Base-by-base conservation (phyloP, 2,888 invertebrate genomes). In the Ceratothoa steindachneri region DNA sequence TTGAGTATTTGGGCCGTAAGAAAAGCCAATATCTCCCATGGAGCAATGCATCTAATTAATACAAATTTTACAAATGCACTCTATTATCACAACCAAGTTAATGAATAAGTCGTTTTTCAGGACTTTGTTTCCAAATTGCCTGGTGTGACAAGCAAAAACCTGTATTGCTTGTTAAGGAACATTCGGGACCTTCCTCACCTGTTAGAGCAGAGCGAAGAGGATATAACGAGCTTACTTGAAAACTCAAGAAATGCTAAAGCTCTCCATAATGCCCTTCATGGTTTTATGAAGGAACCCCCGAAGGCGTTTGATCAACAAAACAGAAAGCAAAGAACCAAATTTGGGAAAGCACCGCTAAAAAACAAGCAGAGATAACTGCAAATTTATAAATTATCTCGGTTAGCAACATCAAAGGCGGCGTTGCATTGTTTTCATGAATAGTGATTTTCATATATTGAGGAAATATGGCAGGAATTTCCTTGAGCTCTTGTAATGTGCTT, bases 111-210 rank as follows among this genome's bases (percentile, higher is more conserved):
- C 73, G 64, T 75, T 72, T 81, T 80, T 78, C 90, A 92, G 84
- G 85, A 85, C 79, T 77, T 76, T 51, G 53, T 80, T 22, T 69
- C 77, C n/a, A 79, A 80, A 71, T 68, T 81, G 15, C 80, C 80
- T 5, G 81, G 81, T 7, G 88, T 97, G 3, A 91, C 90, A 79
- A 90, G 93, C 0, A 94, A 93, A 84, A 97, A 97, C 85, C 88
- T 95, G 3, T 87, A 89, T 71, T 83, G 86, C 15, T 85, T 97
- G 72, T 87, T 97, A 86, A 90, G 91, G 81, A 89, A 89, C 82
- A 91, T 90, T 2, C 84, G 87, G 69, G 90, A 89, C 71, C 83
- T 95, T 75, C 89, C 89, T 81, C 83, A 85, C 67, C 81, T 87
- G 9, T 67, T 81, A 28, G 71, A 77, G 4, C 77, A 85, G 64